Evolutionary conservation across 2,797 vertebrate species (phyloP), one percentile per base, ranked within the genome.

Genomic region (Columba guinea): DNA sequence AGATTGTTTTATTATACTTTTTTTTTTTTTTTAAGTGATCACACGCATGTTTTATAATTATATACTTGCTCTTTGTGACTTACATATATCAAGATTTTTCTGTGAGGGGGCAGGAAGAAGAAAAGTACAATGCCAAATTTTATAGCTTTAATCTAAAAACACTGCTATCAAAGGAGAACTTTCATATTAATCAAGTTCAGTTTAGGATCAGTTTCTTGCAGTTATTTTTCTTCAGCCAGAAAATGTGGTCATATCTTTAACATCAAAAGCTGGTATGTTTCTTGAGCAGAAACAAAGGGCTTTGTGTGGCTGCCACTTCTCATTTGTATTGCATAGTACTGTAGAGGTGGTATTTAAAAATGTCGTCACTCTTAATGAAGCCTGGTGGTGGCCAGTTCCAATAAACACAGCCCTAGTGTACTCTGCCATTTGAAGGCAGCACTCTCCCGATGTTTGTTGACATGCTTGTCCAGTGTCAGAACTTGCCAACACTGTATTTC

Each of bases 401-500:
- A 65, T 56, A 93, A 95, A 83, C 52, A 87, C n/a, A 89, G 60
- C 16, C 32, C 58, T 30, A 27, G 49, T 44, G 37, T 35, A 41
- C 49, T 83, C 62, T 87, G n/a, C 68, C 74, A 75, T 56, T 76
- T 26, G 13, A n/a, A 89, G 70, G 79, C 76, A 91, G 59, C 44
- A 44, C 34, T 83, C 53, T 23, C 32, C 49, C 76, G 64, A 2
- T 63, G 52, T 91, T 91, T 94, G 82, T 74, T 94, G 64, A 93
- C 64, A 12, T 86, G 69, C 78, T 95, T 92, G 87, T 70, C 71
- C 89, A 64, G 59, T 30, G 49, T 71, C 56, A 85, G 81, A 48
- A 77, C 79, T 78, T 93, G 67, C 89, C 87, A 96, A 60, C 77
- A 41, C 63, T 94, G 76, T 46, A 94, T 95, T 94, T 94, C 73